Base-by-base conservation (phyloP, 2,113 vertebrate genomes). In the Strix aluco region DNA sequence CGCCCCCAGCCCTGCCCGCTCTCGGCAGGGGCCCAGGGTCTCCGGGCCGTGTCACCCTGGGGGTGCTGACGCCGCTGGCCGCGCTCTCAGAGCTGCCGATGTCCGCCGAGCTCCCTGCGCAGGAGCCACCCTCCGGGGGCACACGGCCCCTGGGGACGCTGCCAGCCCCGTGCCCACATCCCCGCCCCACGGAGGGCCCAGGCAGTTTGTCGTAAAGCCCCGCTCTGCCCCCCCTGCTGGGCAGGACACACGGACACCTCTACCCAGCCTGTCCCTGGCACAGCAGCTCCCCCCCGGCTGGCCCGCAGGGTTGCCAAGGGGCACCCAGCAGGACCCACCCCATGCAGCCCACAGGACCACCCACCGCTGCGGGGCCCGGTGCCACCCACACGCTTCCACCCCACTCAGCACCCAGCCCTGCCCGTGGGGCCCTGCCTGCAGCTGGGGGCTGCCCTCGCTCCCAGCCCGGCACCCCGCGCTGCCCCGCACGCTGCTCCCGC, bases 401-500 rank as follows among this genome's bases (percentile, higher is more conserved):
- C 62, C 4, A 2, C 10, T 51, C 36, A 51, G 42, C 58, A 15
- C 51, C n/a, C 65, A 65, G 15, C 44, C 23, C 57, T 84, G 73
- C 49, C 59, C 0, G 0, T 5, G 46, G 25, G 30, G 19, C 19
- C 52, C 51, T 58, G 51, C 73, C 58, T 4, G 7, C 30, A 25
- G 66, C 6, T 0, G 0, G 52, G 47, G 34, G 14, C 34, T 74
- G 38, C n/a, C 40, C 62, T 47, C 0, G 4, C 47, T 42, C 15
- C 72, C 18, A 10, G 30, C 71, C 30, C 1, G 6, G 71, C 52
- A 16, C 22, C 58, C n/a, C 47, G 8, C 0, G 0, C 17, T 1
- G 0, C 17, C 49, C 17, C 2, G 11, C 7, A 20, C 1, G 0
- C 44, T 26, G 75, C 61, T 55, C 51, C 47, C 1, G 1, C 25